Conservation (phyloP, 2,797 vertebrate genomes). For the Scarus forsteni region DNA sequence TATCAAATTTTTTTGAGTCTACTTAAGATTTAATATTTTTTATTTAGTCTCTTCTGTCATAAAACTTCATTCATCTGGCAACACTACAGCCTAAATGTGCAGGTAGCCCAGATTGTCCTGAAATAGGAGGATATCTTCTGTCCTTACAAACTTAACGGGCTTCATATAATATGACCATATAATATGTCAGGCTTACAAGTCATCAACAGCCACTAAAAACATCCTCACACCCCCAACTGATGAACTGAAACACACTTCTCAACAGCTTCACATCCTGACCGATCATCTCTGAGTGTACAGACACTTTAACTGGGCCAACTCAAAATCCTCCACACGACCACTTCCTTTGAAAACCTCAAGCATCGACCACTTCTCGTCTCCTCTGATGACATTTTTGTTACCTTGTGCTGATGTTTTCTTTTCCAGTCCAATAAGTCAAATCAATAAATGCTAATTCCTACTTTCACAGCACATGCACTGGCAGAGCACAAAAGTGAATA, state of each 20-base stretch:
- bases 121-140: neutral
- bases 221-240: constrained; percentile 47
- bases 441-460: neutral
- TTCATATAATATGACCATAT: constrained; percentile 39
- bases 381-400: constrained; percentile 4
- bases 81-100: too few relatives aligned
- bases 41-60: too few relatives aligned
- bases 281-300: constrained; percentile 8
- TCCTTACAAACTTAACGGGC: constrained; percentile 43
- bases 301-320: constrained; percentile 8
- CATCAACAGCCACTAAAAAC: constrained; percentile 51
- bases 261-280: constrained; percentile 25
- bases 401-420: constrained; percentile 2
- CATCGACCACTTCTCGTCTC: neutral
- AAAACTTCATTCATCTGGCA: too few relatives aligned
- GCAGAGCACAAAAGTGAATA: constrained; percentile 20
- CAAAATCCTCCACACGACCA: neutral
- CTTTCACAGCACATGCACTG: constrained; percentile 14
- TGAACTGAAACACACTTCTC: constrained; percentile 42
- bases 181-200: constrained; percentile 32
- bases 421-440: constrained; percentile 1
- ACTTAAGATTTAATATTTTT: too few relatives aligned
- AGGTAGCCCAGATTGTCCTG: too few relatives aligned
- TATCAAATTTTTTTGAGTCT: too few relatives aligned
- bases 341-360: constrained; percentile 4